phyloP scores from a whole-genome alignment of 2,797 vertebrate genomes.

The Bradypodion pumilum region DNA sequence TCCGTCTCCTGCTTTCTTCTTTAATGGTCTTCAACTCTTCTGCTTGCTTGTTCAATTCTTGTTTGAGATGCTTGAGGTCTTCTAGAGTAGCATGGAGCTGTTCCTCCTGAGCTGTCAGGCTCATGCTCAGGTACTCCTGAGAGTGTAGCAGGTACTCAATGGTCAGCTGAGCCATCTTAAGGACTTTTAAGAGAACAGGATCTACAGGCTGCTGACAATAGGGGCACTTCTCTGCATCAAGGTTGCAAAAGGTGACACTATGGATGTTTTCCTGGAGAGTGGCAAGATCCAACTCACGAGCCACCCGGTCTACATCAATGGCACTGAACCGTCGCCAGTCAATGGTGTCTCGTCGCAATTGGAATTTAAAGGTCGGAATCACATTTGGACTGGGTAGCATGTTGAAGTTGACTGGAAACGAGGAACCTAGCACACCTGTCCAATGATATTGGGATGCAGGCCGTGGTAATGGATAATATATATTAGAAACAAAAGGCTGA shows the following conservation, averaged over 20 bases:
- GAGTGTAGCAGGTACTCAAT: constrained; percentile 81
- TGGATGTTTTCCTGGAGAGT: constrained; percentile 76
- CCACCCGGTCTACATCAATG: constrained; percentile 77
- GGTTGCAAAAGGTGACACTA: constrained; percentile 74
- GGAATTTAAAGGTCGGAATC: constrained; percentile 75
- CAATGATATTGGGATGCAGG: constrained; percentile 9
- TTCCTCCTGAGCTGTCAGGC: constrained; percentile 64
- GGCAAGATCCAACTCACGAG: constrained; percentile 74
- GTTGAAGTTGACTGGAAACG: constrained; percentile 32
- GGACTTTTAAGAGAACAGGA: constrained; percentile 74
- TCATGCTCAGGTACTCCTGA: constrained; percentile 74
- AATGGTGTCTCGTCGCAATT: constrained; percentile 61
- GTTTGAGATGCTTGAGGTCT: constrained; percentile 58
- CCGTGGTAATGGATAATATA: constrained; percentile 36
- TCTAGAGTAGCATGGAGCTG: constrained; percentile 60
- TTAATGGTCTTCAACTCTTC: constrained; percentile 66
- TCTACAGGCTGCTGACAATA: constrained; percentile 74
- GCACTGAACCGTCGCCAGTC: constrained; percentile 79
- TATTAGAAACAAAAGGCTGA: constrained; percentile 63
- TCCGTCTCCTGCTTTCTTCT: constrained; percentile 74
- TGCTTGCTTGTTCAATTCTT: constrained; percentile 60
- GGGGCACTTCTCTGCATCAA: constrained; percentile 73
- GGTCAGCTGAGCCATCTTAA: constrained; percentile 81
- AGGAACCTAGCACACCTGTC: constrained; percentile 53
- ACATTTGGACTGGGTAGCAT: neutral